Evolutionary conservation across 2,888 invertebrate genomes (phyloP), one percentile per base, ranked within the genome.

Genomic region (Dione juno): DNA sequence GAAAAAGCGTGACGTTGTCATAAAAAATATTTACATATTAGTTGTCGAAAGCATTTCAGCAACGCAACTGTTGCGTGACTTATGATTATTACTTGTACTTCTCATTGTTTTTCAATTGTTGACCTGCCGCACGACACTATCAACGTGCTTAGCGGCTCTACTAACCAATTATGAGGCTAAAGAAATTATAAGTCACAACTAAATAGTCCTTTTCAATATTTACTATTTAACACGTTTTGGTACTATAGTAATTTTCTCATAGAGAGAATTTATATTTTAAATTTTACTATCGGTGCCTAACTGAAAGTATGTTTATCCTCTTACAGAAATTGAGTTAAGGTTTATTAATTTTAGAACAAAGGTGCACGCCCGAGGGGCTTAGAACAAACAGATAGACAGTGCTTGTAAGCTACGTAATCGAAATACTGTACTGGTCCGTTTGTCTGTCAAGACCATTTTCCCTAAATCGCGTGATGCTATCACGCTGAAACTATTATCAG

Each of bases 41-140:
- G 50, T 50, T 68, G 43, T 63, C 16, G 53, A 54, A 69, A 48
- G 58, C 54, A 58, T 35, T 37, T 58, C 54, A 50, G 41, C 50
- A 19, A 65, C 58, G 28, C 16, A n/a, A 37, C 41, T 7, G 75
- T 91, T 82, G 91, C 90, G 91, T 92, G 90, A 91, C 90, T 88
- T 88, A 89, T 89, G 88, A 85, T 84, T 82, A 88, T 89, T 88
- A 65, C 84, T 89, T 86, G 83, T 85, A 85, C 86, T 88, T 89
- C 90, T 90, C 89, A 91, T 91, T 90, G 89, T 92, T 91, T 90
- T 88, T 85, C 84, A 88, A 88, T 83, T 86, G 88, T 86, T 90
- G 89, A 89, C 90, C 91, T 88, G 81, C 76, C 79, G 81, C 90
- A 90, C 89, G 82, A 77, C 80, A 80, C 84, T 83, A 88, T 90